phyloP scores from a whole-genome alignment of 1,140 invertebrate genomes.

The Pseudobourletiella spinata region DNA sequence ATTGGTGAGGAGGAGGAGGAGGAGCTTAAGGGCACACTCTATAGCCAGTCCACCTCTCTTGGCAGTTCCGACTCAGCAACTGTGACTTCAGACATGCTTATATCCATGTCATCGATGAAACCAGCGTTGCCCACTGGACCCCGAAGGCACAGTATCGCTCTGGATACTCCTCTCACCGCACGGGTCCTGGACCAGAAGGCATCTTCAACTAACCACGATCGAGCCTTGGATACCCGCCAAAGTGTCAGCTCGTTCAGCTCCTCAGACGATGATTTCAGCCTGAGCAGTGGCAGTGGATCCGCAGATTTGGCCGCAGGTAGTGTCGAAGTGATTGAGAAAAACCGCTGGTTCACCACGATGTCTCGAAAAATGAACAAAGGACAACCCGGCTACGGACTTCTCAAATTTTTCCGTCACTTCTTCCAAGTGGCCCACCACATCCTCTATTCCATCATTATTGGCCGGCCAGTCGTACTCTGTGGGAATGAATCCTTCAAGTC shows the following conservation, averaged over 20 bases:
- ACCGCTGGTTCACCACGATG: slow-evolving; percentile 22
- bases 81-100: neutral
- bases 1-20: neutral
- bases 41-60: neutral
- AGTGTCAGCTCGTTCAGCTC: slow-evolving; percentile 27
- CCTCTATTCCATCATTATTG: slow-evolving; percentile 36
- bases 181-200: neutral
- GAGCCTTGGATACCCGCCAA: neutral
- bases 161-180: neutral
- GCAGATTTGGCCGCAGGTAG: neutral
- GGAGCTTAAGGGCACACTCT: neutral
- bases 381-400: slow-evolving; percentile 30
- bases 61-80: neutral
- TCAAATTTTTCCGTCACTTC: slow-evolving; percentile 35
- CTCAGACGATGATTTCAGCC: slow-evolving; percentile 16
- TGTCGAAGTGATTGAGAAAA: slow-evolving; percentile 21
- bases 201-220: neutral
- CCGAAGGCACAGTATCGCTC: neutral
- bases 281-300: neutral
- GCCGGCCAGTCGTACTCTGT: slow-evolving; percentile 35
- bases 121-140: neutral
- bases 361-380: slow-evolving; percentile 13
- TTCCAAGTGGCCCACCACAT: slow-evolving; percentile 35
- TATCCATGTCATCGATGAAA: too few species aligned
- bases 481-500: slow-evolving; percentile 19